phyloP scores from a whole-genome alignment of 2,797 vertebrate species.

The Mormyrops boulengeri region DNA sequence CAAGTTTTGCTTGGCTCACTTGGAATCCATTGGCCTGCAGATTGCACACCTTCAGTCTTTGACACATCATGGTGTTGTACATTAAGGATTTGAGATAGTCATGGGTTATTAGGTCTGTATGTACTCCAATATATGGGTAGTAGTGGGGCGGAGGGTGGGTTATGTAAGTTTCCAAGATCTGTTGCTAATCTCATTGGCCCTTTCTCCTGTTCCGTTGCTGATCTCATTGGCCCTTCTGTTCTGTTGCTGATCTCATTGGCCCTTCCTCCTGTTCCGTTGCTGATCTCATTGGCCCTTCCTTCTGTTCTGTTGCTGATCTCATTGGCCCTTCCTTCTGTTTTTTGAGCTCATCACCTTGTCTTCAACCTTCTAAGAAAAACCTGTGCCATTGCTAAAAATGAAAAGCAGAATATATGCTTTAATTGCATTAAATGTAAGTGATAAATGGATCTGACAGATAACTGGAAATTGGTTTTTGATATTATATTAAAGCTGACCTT shows the following conservation, averaged over 20 bases:
- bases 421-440: conserved; percentile 74
- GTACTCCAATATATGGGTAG: not conserved
- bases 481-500: conserved; percentile 78
- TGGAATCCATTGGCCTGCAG: not conserved
- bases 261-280: not conserved
- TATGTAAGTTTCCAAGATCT: not conserved
- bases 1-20: not conserved
- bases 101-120: not conserved
- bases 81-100: not conserved
- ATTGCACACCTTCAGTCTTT: conserved; percentile 9
- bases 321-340: conserved; percentile 19
- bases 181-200: not conserved
- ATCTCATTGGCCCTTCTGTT: no score
- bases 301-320: not conserved
- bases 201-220: not conserved
- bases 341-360: conserved; percentile 45
- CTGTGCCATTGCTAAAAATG: conserved; percentile 10
- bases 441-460: conserved; percentile 77
- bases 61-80: not conserved
- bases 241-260: not conserved
- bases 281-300: conserved; percentile 11
- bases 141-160: not conserved
- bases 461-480: conserved; percentile 79
- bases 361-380: conserved; percentile 17
- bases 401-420: conserved; percentile 55